Base-by-base conservation (phyloP, 2,888 invertebrate genomes). In the Tanypteryx hageni region DNA sequence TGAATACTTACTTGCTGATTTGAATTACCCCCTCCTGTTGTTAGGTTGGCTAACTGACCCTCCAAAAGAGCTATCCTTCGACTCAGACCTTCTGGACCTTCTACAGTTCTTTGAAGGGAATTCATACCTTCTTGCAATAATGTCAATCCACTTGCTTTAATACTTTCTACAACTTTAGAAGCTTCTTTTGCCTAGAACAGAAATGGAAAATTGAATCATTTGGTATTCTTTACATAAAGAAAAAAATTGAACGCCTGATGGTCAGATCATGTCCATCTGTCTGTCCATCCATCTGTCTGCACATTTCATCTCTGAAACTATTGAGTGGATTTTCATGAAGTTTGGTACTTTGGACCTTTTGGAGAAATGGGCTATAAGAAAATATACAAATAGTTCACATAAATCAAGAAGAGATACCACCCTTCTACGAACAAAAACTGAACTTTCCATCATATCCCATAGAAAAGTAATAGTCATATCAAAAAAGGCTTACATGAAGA, bases 161-260 rank as follows among this genome's bases (percentile, higher is more conserved):
- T 94, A 86, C 93, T 94, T 92, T 95, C 94, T 13, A 96, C 94
- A n/a, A 95, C 93, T 92, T 94, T 94, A 0, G 95, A 94, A 27
- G 95, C 95, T 93, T 95, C 94, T 93, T 94, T 94, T 8, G 95
- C 95, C 96, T 96, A 92, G 59, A 93, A 92, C 76, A 93, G 93
- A 94, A 91, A 18, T 56, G 44, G 27, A 85, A 83, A 92, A 57
- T 93, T 92, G 68, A 44, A 82, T 92, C 31, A 27, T 76, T 81
- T 3, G 44, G 5, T 5, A 44, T 44, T 44, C 44, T 44, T 44
- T 44, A 44, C 5, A 44, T n/a, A n/a, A 76, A 76, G 9, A 9
- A 1, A 76, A 76, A 76, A 22, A 76, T 1, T 76, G 44, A 44
- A 44, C 5, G 44, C 44, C 5, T 44, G 1, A 44, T 44, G 85